Evolutionary conservation across 2,797 vertebrate species (phyloP).

Genomic region (Ptychobarbus kaznakovi): DNA sequence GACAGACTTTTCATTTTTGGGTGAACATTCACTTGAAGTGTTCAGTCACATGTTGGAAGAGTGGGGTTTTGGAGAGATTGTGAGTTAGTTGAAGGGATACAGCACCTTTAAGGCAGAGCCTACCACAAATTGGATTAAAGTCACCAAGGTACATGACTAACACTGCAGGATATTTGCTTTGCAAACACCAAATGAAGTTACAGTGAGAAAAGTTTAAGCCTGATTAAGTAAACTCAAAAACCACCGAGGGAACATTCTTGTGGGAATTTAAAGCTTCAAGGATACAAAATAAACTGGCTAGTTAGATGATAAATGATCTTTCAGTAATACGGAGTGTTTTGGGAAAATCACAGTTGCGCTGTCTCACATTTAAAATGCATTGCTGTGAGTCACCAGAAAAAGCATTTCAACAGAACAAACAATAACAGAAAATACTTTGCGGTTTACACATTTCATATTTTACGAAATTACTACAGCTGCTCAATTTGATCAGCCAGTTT

Average conservation of each 20-base stretch:
- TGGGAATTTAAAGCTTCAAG: neutral
- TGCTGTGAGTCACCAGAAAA: neutral
- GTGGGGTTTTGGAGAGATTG: neutral
- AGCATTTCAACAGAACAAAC: slow-evolving; percentile 14
- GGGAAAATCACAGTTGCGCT: neutral
- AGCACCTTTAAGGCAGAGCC: neutral
- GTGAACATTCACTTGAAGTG: neutral
- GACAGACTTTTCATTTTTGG: neutral
- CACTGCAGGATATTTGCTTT: neutral
- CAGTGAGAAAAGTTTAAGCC: neutral
- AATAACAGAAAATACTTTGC: neutral
- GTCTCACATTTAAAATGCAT: neutral
- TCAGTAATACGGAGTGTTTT: neutral
- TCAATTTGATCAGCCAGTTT: neutral
- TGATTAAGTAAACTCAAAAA: slow-evolving; percentile 7
- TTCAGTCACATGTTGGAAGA: neutral
- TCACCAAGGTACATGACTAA: neutral
- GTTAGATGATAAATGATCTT: neutral
- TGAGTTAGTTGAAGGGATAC: neutral
- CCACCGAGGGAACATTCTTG: neutral
- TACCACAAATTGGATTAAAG: slow-evolving; percentile 13
- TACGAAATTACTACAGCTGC: neutral
- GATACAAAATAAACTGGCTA: neutral
- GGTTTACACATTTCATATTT: neutral
- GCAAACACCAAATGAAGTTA: slow-evolving; percentile 3